A percentile compares a stretch with the other conserved stretches of the same genome.
phyloP scores from a whole-genome alignment of 1,140 invertebrate genomes.

The Drosophila pachea region DNA sequence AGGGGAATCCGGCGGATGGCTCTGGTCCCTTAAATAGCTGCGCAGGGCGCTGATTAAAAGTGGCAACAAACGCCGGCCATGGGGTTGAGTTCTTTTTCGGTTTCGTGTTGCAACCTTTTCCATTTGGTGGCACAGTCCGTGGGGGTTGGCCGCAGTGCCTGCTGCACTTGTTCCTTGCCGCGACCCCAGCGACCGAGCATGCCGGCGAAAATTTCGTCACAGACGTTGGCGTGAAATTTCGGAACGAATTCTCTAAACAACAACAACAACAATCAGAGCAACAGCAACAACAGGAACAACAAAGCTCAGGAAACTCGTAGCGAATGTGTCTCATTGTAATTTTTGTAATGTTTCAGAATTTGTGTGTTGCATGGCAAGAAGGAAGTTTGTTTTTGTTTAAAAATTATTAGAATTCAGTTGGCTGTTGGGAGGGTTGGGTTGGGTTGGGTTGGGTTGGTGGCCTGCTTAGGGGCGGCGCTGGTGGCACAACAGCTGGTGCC shows the following conservation, averaged over 20 bases:
- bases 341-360: slow-evolving; percentile 61
- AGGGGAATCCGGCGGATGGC: slow-evolving; percentile 12
- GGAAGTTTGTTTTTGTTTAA: slow-evolving; percentile 73
- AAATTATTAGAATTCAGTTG: slow-evolving; percentile 75
- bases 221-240: slow-evolving; percentile 79
- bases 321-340: slow-evolving; percentile 65
- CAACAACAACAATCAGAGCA: slow-evolving; percentile 10
- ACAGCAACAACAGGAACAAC: not conserved
- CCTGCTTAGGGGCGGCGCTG: slow-evolving; percentile 2
- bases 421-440: slow-evolving; percentile 32
- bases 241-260: slow-evolving; percentile 76
- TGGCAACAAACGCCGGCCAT: slow-evolving; percentile 50
- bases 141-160: slow-evolving; percentile 39
- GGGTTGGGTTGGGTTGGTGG: not conserved
- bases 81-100: slow-evolving; percentile 33
- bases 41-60: slow-evolving; percentile 75
- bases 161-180: slow-evolving; percentile 61
- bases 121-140: slow-evolving; percentile 27
- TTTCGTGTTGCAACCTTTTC: slow-evolving; percentile 70
- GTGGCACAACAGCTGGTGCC: slow-evolving; percentile 58
- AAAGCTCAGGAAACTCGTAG: slow-evolving; percentile 24
- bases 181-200: slow-evolving; percentile 13
- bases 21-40: slow-evolving; percentile 65
- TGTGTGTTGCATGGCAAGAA: slow-evolving; percentile 49
- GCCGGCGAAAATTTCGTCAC: slow-evolving; percentile 68